phyloP scores from a whole-genome alignment of 1,140 invertebrate genomes.

The Stegodyphus mimosarum region DNA sequence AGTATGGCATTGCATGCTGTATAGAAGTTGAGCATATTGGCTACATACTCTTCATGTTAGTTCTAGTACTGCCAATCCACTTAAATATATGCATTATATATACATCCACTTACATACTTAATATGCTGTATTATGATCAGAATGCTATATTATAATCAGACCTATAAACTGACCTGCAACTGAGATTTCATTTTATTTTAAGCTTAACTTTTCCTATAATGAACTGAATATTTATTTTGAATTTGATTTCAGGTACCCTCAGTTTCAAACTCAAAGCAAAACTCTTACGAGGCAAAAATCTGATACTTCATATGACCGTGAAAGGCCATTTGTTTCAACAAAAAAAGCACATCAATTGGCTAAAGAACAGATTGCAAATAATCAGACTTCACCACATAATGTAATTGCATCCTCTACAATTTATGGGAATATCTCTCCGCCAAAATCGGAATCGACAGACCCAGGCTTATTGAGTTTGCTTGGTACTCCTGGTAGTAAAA shows the following conservation, averaged over 20 bases:
- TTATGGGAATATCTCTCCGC: conserved; percentile 54
- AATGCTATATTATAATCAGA: too few species aligned
- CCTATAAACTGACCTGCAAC: too few species aligned
- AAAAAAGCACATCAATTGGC: conserved; percentile 75
- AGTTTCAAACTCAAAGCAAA: conserved; percentile 63
- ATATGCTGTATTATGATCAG: too few species aligned
- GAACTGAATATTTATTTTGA: too few species aligned
- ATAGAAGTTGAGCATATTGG: too few species aligned
- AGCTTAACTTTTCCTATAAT: too few species aligned
- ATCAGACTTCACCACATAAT: conserved; percentile 49
- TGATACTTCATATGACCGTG: conserved; percentile 71
- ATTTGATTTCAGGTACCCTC: conserved; percentile 64
- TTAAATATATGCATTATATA: too few species aligned
- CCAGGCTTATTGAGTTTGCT: conserved; percentile 18
- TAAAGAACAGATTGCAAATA: conserved; percentile 53
- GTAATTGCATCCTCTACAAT: conserved; percentile 50
- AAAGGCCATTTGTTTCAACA: conserved; percentile 75
- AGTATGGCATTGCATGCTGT: too few species aligned
- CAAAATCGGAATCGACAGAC: conserved; percentile 36
- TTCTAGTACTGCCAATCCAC: too few species aligned
- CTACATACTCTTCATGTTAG: too few species aligned
- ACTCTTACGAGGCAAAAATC: conserved; percentile 68
- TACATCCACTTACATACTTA: too few species aligned
- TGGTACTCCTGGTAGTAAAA: conserved; percentile 15
- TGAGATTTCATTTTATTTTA: too few species aligned